Evolutionary conservation across 1,140 invertebrate genomes (phyloP).

Genomic region (Trichogramma pretiosum): DNA sequence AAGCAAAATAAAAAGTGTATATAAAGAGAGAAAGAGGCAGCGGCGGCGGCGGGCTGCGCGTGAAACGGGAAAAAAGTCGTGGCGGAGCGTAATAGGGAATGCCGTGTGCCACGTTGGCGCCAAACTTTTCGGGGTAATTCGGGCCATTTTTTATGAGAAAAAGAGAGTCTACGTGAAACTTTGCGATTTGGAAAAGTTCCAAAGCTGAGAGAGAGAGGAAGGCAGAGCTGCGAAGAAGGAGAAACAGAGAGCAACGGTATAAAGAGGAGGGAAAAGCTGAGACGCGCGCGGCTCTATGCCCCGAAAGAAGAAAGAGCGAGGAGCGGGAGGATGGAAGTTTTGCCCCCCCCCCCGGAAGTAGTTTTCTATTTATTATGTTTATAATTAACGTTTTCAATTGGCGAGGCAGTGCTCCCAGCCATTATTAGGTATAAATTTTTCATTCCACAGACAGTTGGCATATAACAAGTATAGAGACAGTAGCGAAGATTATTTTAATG

Average conservation of each 20-base stretch:
- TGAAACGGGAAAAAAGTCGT: constrained; percentile 13
- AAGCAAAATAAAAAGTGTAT: too few species aligned
- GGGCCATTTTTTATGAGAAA: constrained; percentile 19
- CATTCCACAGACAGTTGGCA: too few species aligned
- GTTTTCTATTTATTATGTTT: constrained; percentile 11
- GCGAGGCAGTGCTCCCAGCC: too few species aligned
- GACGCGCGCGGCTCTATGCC: too few species aligned
- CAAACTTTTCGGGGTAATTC: constrained; percentile 17
- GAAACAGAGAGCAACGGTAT: too few species aligned
- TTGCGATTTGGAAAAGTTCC: constrained; percentile 17
- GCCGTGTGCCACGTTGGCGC: not conserved
- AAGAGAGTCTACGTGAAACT: constrained; percentile 5
- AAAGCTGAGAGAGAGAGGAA: constrained; percentile 1
- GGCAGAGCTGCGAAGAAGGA: too few species aligned
- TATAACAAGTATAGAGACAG: too few species aligned
- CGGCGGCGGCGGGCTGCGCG: not conserved
- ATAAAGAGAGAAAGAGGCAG: too few species aligned
- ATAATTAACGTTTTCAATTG: constrained; percentile 12
- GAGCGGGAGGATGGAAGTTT: not conserved
- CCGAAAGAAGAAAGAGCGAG: not conserved
- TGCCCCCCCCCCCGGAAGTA: too few species aligned
- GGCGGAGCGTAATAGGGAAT: too few species aligned
- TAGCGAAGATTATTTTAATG: too few species aligned
- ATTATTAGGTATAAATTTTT: too few species aligned
- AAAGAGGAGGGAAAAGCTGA: not conserved